Evolutionary conservation across 2,113 vertebrate genomes (phyloP), one percentile per base, ranked within the genome.

Genomic region (Sturnira hondurensis): DNA sequence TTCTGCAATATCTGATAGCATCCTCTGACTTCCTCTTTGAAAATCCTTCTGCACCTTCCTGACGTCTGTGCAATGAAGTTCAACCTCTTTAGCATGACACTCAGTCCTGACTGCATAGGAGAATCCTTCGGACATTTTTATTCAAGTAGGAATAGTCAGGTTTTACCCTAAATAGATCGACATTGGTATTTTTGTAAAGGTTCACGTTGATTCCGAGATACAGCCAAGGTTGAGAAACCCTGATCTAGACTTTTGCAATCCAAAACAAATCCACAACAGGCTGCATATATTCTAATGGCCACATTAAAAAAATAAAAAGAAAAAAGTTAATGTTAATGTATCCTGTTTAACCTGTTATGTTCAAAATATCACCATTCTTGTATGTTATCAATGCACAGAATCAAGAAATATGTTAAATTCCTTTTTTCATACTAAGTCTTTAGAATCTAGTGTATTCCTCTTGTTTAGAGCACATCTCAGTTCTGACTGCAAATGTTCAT

Each of bases 401-500:
- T 70, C 71, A 28, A 84, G n/a, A 76, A 94, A 70, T 82, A 83
- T 54, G 33, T 95, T 36, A 28, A 24, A 19, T 80, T 91, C 7
- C 22, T 16, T 86, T 67, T 68, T n/a, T 54, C 22, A 33, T 50
- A 38, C 17, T 52, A n/a, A 63, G 11, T 92, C 26, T 95, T 85
- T 67, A 16, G 20, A 91, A 65, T 76, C 45, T 1, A 61, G 2
- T 31, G 0, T 77, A 11, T 33, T 15, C 85, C 61, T 96, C 43
- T 74, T 2, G 67, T 17, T 54, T 67, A 77, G 36, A 67, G 9
- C 9, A 33, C 20, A 43, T 84, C 19, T 92, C 26, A 28, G n/a
- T 86, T 82, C 31, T 58, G 45, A 70, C 19, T 19, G 6, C 73
- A 85, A 58, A 52, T 84, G 26, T 58, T 87, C 28, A 16, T 31